Percentiles rank a stretch among this genome's conserved stretches.
Evolutionary conservation across 2,888 invertebrate species (phyloP).

Genomic region (Ptilodon capucinus): DNA sequence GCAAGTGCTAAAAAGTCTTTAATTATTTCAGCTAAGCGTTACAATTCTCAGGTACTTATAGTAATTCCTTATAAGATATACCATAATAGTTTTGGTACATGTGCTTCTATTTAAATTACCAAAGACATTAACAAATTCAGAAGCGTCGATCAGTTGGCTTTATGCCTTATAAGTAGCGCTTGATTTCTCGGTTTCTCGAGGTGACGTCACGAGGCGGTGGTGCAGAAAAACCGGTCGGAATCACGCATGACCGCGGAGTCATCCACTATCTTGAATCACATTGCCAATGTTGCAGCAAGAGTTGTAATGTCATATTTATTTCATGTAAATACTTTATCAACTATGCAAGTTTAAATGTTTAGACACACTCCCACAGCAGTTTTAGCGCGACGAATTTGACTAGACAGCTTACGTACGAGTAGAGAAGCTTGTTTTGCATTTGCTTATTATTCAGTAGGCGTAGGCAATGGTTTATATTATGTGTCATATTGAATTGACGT

Average conservation of each 20-base stretch:
- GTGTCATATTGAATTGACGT: slow-evolving; percentile 54
- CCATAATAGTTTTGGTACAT: neutral
- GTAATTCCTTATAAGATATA: too few species aligned
- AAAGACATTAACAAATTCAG: slow-evolving; percentile 40
- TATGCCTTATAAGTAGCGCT: slow-evolving; percentile 52
- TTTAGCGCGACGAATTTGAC: neutral
- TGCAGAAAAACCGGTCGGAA: slow-evolving; percentile 73
- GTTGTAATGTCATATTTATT: slow-evolving; percentile 38
- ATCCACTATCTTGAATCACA: slow-evolving; percentile 67
- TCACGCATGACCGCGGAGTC: slow-evolving; percentile 67
- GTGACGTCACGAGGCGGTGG: slow-evolving; percentile 62
- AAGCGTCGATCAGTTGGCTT: slow-evolving; percentile 30
- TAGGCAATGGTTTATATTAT: slow-evolving; percentile 45
- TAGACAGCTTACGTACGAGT: slow-evolving; percentile 1
- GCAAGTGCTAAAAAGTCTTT: too few species aligned
- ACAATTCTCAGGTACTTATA: too few species aligned
- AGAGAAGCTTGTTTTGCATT: slow-evolving; percentile 27
- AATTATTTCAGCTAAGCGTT: too few species aligned
- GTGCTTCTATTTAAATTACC: slow-evolving; percentile 19
- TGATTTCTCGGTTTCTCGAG: slow-evolving; percentile 44
- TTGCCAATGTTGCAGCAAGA: slow-evolving; percentile 43
- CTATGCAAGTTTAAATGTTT: slow-evolving; percentile 9
- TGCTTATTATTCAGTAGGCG: slow-evolving; percentile 40
- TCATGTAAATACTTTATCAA: slow-evolving; percentile 10
- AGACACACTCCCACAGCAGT: slow-evolving; percentile 13